phyloP scores from a whole-genome alignment of 2,113 vertebrate species.

The Drymodes brunneopygia region DNA sequence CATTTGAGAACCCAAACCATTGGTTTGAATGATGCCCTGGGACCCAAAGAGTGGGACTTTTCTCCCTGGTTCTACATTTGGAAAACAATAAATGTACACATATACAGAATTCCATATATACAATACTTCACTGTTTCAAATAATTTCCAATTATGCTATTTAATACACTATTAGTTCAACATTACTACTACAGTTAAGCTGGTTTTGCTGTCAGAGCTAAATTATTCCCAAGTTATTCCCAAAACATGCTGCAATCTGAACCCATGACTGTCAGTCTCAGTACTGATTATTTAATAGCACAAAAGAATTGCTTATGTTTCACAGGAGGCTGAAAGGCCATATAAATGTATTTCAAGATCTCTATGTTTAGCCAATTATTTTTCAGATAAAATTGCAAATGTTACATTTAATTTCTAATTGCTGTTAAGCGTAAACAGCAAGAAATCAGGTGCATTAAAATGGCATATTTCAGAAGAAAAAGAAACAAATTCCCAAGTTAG shows the following conservation, averaged over 20 bases:
- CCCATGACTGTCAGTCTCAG: background rate
- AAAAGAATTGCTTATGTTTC: background rate
- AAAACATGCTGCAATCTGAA: background rate
- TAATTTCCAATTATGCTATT: background rate
- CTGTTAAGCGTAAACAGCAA: background rate
- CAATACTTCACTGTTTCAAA: background rate
- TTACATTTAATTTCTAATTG: background rate
- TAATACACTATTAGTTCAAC: background rate
- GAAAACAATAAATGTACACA: background rate
- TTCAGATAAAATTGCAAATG: background rate
- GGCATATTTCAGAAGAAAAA: background rate
- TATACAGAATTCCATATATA: background rate
- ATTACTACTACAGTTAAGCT: background rate
- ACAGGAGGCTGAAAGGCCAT: background rate
- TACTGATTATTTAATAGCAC: background rate
- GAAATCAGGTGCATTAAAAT: background rate
- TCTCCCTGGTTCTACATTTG: background rate
- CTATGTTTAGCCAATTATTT: background rate
- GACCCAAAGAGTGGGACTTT: background rate
- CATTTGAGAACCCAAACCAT: background rate
- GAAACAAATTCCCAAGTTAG: background rate
- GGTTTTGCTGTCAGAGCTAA: background rate
- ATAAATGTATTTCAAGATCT: background rate
- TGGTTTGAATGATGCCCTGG: fast-evolving
- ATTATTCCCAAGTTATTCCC: background rate